These are phyloP conservation scores for Jacana jacana DNA, from an alignment of 2,113 vertebrate genomes.

Conservation along the genomic window DNA sequence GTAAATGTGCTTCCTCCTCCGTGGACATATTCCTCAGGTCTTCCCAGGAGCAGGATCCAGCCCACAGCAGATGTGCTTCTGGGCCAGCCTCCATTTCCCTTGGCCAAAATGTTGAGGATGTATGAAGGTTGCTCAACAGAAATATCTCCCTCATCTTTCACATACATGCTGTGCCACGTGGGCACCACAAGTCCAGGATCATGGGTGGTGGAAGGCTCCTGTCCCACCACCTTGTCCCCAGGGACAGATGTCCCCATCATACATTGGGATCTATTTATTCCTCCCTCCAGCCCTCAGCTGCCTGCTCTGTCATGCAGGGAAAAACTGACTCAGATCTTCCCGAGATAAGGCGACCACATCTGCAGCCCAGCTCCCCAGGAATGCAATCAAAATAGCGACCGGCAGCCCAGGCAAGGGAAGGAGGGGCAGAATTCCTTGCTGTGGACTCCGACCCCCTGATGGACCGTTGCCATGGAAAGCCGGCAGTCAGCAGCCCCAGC, in stretches of 20 bases:
- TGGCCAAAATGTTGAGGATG: not conserved
- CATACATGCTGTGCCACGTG: fast-evolving
- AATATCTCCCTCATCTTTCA: not conserved
- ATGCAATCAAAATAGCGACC: constrained; percentile 38
- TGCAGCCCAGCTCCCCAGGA: constrained; percentile 45
- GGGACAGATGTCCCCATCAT: not conserved
- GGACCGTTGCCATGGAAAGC: constrained; percentile 59
- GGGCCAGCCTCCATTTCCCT: not conserved
- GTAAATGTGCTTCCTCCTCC: not conserved
- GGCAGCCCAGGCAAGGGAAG: not conserved
- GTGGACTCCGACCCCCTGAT: constrained; percentile 28
- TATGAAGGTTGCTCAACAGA: not conserved
- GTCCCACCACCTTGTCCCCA: not conserved
- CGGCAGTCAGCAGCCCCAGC: constrained; percentile 32
- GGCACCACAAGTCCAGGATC: not conserved
- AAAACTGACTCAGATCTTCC: constrained; percentile 68
- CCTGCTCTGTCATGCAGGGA: constrained; percentile 28
- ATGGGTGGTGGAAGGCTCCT: not conserved
- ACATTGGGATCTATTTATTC: constrained; percentile 51
- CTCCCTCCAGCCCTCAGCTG: constrained; percentile 31
- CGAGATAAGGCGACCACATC: constrained; percentile 63
- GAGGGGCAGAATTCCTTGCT: not conserved
- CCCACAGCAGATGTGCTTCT: not conserved
- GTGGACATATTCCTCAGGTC: not conserved
- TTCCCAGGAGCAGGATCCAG: not conserved